Base-by-base conservation (phyloP, 1,140 invertebrate genomes). In the Copidosoma floridanum region DNA sequence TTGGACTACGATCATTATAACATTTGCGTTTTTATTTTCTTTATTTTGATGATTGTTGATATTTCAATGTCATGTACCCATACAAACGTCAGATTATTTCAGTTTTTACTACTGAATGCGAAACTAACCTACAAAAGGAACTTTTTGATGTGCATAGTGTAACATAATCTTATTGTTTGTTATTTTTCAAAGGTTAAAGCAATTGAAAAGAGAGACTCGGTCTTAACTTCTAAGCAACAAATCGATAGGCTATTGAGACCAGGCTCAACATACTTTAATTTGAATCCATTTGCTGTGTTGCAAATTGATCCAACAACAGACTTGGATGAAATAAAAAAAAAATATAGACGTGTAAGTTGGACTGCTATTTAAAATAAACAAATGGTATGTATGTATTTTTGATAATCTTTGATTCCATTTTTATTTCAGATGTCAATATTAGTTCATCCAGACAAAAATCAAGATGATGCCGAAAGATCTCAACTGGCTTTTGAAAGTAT, bases 361-460 rank as follows among this genome's bases (percentile, higher is more conserved):
- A 43, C 52, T 63, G 47, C 23, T 43, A 11, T 32, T 8, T 6
- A 32, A 32, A 32, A 6, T 32, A 0, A 32, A 32, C 12, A 0
- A 21, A 37, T 37, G 26, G 18, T 40, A 40, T 24, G 29, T 16
- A 7, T 21, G n/a, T 2, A 44, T 55, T 32, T 48, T 48, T 40
- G 24, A n/a, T 44, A 44, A 18, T 8, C 5, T 1, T 37, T 20
- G 0, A 26, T 47, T 18, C 11, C 14, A 48, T 48, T 12, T 27
- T 41, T 38, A 57, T 10, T 71, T 26, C 72, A 90, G 84, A 86
- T 99, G 70, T 99, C 97, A 14, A 95, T 99, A 78, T 83, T 99
- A 64, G 94, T 99, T 1, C 97, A 99, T 89, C 98, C 97, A 43
- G 95, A 99, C 73, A 98, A 98, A 83, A 99, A 99, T 83, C 91